These are phyloP conservation scores for Pedicia rivosa DNA, from an alignment of 2,888 invertebrate species.

Conservation along the genomic window DNA sequence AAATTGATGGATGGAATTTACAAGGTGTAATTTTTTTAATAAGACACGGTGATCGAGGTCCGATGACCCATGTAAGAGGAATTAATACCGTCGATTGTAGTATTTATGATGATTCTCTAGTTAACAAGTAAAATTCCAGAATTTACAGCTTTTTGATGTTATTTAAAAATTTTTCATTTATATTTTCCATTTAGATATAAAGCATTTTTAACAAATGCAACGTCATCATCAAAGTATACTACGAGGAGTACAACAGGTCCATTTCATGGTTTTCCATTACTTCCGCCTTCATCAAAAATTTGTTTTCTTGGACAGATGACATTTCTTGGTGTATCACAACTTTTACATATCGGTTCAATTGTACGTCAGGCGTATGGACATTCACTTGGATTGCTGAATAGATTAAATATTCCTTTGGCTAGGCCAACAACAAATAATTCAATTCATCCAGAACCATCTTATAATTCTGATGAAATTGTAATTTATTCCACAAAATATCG, in stretches of 20 bases:
- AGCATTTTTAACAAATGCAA: constrained; percentile 24
- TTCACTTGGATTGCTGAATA: constrained; percentile 16
- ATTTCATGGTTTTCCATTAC: constrained; percentile 68
- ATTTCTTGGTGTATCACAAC: constrained; percentile 57
- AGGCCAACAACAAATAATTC: background rate
- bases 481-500: constrained; percentile 72
- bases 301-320: constrained; percentile 50
- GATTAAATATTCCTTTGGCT: no score
- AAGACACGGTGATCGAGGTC: constrained; percentile 81
- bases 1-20: constrained; percentile 29
- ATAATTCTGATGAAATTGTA: constrained; percentile 40
- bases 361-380: constrained; percentile 41
- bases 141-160: no score
- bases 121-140: constrained; percentile 24
- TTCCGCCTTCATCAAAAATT: constrained; percentile 46
- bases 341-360: constrained; percentile 59
- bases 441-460: constrained; percentile 8
- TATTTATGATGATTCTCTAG: constrained; percentile 27
- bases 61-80: constrained; percentile 65
- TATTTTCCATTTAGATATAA: constrained; percentile 21
- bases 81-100: constrained; percentile 67
- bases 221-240: constrained; percentile 29
- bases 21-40: constrained; percentile 50
- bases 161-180: constrained; percentile 14
- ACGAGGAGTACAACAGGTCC: constrained; percentile 66